A percentile compares a stretch with the other conserved stretches of the same genome.
These are phyloP conservation scores for Tonatia bakeri DNA, from an alignment of 2,113 vertebrate species.

Conservation along the genomic window DNA sequence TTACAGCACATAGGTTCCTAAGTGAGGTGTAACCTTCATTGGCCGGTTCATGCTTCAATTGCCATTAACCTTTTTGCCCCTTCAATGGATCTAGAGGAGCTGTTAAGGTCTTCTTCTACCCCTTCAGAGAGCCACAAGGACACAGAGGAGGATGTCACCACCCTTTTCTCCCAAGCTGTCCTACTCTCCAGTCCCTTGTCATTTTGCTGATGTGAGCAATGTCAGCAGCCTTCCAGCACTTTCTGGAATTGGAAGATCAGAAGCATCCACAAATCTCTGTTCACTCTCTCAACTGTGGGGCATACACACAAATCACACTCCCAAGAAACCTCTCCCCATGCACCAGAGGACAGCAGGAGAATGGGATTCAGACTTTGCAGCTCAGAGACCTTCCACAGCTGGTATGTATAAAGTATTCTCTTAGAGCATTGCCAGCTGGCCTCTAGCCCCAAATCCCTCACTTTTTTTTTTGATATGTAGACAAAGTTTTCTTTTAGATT, in stretches of 20 bases:
- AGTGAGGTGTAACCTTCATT: not conserved
- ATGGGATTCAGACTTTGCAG: not conserved
- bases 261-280: not conserved
- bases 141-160: not conserved
- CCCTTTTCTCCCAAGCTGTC: not conserved
- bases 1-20: not conserved
- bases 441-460: not conserved
- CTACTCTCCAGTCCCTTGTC: not conserved
- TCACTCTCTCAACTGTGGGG: not conserved
- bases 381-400: not conserved
- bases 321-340: not conserved
- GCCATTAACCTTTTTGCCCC: not conserved
- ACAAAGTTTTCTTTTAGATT: not conserved
- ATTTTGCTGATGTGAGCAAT: not conserved
- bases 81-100: not conserved
- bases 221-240: not conserved
- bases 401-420: not conserved
- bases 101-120: not conserved
- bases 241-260: not conserved
- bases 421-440: not conserved
- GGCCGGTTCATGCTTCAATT: not conserved
- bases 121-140: not conserved
- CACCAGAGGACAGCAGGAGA: not conserved
- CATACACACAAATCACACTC: not conserved
- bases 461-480: not conserved